Evolutionary conservation across 2,113 vertebrate species (phyloP).

Genomic region (Hypomesus transpacificus): DNA sequence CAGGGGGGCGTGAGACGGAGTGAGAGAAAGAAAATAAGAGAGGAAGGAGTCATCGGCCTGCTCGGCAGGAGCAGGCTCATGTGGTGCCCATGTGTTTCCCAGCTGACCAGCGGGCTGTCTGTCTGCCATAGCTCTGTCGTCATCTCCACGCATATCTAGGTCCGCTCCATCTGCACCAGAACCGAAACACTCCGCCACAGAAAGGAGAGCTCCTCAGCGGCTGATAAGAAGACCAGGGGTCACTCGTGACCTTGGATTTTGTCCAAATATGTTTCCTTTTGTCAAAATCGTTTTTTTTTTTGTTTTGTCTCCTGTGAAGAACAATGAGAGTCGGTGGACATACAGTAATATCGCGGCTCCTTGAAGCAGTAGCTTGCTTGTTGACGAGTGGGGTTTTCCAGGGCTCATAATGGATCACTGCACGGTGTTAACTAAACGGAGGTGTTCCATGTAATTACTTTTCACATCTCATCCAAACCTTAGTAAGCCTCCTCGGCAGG

Average conservation of each 20-base stretch:
- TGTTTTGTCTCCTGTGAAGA: too few relatives aligned
- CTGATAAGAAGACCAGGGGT: background rate
- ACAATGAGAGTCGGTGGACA: too few relatives aligned
- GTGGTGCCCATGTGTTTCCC: conserved; percentile 52
- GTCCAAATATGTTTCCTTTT: too few relatives aligned
- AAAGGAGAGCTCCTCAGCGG: background rate
- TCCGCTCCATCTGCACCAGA: conserved; percentile 19
- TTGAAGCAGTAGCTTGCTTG: too few relatives aligned
- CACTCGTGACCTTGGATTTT: conserved; percentile 4
- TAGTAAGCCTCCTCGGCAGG: background rate
- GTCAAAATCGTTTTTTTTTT: too few relatives aligned
- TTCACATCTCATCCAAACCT: background rate
- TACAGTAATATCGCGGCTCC: too few relatives aligned
- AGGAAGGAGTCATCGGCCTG: too few relatives aligned
- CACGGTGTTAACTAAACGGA: background rate
- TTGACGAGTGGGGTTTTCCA: too few relatives aligned
- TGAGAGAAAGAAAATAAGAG: background rate
- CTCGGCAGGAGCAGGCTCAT: conserved; percentile 20
- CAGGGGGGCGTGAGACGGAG: background rate
- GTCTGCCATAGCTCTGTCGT: conserved; percentile 14
- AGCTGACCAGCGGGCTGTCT: conserved; percentile 31
- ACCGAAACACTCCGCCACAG: background rate
- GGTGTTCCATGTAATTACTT: background rate
- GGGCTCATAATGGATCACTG: too few relatives aligned
- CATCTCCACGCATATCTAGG: conserved; percentile 12